A percentile compares a stretch with the other conserved stretches of the same genome.
phyloP scores from a whole-genome alignment of 1,140 invertebrate genomes.

The Aphidius gifuensis region DNA sequence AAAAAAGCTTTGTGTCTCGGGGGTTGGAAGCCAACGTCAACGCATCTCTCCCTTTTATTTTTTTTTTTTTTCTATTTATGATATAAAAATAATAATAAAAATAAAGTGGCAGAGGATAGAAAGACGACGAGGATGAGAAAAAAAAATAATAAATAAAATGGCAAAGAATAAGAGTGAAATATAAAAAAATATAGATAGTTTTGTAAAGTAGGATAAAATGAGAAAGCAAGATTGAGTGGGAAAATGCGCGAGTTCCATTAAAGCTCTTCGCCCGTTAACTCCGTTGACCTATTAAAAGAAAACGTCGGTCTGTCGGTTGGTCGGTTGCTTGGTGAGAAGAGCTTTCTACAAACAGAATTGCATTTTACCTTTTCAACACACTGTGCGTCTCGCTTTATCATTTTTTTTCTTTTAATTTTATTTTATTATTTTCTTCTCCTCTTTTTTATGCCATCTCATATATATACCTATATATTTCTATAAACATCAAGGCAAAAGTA shows the following conservation, averaged over 20 bases:
- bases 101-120: not conserved
- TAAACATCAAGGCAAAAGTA: too few relatives aligned
- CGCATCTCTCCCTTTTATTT: not conserved
- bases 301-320: too few relatives aligned
- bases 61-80: not conserved
- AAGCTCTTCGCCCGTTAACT: conserved; percentile 20
- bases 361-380: not conserved
- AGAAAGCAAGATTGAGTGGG: conserved; percentile 10
- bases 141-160: conserved; percentile 4
- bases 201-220: conserved; percentile 7
- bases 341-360: conserved; percentile 18
- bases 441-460: too few relatives aligned
- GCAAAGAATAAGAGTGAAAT: conserved; percentile 1
- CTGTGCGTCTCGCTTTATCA: conserved; percentile 4
- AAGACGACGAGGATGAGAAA: not conserved
- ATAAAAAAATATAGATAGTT: not conserved
- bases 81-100: not conserved
- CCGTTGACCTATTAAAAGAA: conserved; percentile 24
- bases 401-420: not conserved
- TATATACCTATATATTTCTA: too few relatives aligned
- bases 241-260: conserved; percentile 22
- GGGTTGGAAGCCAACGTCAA: not conserved
- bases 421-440: conserved; percentile 1
- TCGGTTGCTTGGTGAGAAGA: conserved; percentile 4
- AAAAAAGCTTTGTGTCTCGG: conserved; percentile 22